Evolutionary conservation across 2,888 invertebrate genomes (phyloP), one percentile per base, ranked within the genome.

Genomic region (Pseudoips prasinana): DNA sequence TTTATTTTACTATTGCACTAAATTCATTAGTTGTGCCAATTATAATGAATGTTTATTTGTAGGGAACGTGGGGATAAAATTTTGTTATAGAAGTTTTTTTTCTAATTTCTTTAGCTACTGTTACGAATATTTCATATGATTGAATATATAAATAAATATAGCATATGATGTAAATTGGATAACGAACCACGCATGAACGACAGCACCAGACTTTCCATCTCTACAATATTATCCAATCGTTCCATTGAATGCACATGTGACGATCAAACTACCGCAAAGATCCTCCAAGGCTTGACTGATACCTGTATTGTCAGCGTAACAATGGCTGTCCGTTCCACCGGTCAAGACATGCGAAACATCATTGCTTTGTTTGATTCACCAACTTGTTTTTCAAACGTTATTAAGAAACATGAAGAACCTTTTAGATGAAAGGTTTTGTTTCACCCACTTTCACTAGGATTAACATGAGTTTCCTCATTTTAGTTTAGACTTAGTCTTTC

Each of bases 231-330:
- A n/a, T 20, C 20, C 7, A 20, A 20, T 20, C 20, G 7, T 20
- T 20, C 4, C 20, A 20, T 20, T 20, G 7, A 20, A 20, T n/a
- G n/a, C 7, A 20, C 20, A 20, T 20, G 7, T 20, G 3, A 39
- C 40, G 55, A 61, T 55, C 36, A 47, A 48, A 46, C 49, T 48
- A 52, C 42, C 44, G 29, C 45, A 46, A 55, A 56, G 51, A 57
- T 57, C 59, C 57, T 52, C 58, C 56, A 47, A 33, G 43, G 27
- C 48, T 51, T 66, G 64, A 68, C 58, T 60, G 66, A 69, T 70
- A 58, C 41, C 32, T 63, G 65, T 64, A 70, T 72, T 72, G 75
- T 71, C 61, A 59, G 56, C 27, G 23, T 56, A 64, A 73, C 68
- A 74, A 74, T 69, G 53, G 47, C 48, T 55, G 57, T 57, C 64